Conservation (phyloP, 2,888 invertebrate species). For the Scaptodrosophila latifasciaeformis region DNA sequence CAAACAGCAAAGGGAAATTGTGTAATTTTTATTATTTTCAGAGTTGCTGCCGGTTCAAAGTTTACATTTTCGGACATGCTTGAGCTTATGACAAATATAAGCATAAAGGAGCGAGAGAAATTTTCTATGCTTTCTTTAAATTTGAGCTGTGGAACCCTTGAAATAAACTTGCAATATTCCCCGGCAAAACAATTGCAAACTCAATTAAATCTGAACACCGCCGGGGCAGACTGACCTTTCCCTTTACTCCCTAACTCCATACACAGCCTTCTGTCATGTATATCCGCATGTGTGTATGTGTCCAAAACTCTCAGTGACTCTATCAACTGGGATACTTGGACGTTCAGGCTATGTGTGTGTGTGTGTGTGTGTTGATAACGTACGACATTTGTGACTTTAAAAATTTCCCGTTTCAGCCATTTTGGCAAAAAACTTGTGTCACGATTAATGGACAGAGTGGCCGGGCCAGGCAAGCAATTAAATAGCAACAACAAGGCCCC, state of each 20-base stretch:
- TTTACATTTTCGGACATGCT: no score
- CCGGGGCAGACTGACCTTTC: constrained; percentile 49
- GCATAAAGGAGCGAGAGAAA: constrained; percentile 6
- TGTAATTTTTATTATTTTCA: no score
- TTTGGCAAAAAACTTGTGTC: constrained; percentile 63
- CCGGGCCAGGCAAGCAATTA: constrained; percentile 62
- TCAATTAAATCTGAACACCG: constrained; percentile 66
- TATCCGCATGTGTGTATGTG: neutral
- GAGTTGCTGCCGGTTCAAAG: no score
- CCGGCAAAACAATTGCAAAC: constrained; percentile 66
- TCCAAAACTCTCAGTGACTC: neutral
- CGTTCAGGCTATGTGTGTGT: neutral
- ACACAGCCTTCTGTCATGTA: neutral
- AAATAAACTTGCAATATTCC: constrained; percentile 40
- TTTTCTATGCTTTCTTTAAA: neutral
- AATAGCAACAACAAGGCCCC: constrained; percentile 42
- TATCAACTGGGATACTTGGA: no score
- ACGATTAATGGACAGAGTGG: constrained; percentile 63
- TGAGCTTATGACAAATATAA: neutral
- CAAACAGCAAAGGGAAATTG: constrained; percentile 29
- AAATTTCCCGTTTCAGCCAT: constrained; percentile 56
- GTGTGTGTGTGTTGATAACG: constrained; percentile 50
- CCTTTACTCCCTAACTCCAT: no score
- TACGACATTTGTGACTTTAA: constrained; percentile 67
- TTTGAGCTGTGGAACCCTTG: constrained; percentile 18